Evolutionary conservation across 2,888 invertebrate genomes (phyloP).

Genomic region (Cyaniris semiargus): DNA sequence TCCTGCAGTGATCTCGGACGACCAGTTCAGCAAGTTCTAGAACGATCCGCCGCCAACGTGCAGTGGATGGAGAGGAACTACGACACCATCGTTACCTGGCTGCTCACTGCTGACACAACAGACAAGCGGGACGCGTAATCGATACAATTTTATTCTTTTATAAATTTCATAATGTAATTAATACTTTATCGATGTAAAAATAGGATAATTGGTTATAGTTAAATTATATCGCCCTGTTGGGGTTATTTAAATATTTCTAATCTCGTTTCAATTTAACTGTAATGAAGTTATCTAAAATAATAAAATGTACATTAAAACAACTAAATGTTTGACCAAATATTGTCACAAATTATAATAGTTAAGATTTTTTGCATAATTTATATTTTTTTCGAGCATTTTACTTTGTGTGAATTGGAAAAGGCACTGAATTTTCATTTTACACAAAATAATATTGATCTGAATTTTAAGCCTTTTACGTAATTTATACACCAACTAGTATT

Average conservation of each 20-base stretch:
- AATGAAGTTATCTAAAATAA: background rate
- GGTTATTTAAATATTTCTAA: background rate
- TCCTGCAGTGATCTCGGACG: conserved; percentile 85
- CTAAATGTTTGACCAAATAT: background rate
- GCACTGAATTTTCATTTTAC: background rate
- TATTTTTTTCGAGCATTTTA: background rate
- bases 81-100: conserved; percentile 87
- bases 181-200: conserved; percentile 18
- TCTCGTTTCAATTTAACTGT: background rate
- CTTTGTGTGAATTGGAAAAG: background rate
- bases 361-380: background rate
- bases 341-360: background rate
- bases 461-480: background rate
- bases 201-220: conserved; percentile 24
- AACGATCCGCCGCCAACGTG: conserved; percentile 89
- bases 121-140: conserved; percentile 39
- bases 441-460: background rate
- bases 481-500: conserved; percentile 10
- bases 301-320: background rate
- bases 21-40: conserved; percentile 89
- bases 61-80: conserved; percentile 91
- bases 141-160: conserved; percentile 8
- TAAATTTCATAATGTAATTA: conserved; percentile 14
- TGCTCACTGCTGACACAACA: conserved; percentile 62
- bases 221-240: conserved; percentile 9